Conservation (phyloP, 1,140 invertebrate species). For the Pectinophora gossypiella region DNA sequence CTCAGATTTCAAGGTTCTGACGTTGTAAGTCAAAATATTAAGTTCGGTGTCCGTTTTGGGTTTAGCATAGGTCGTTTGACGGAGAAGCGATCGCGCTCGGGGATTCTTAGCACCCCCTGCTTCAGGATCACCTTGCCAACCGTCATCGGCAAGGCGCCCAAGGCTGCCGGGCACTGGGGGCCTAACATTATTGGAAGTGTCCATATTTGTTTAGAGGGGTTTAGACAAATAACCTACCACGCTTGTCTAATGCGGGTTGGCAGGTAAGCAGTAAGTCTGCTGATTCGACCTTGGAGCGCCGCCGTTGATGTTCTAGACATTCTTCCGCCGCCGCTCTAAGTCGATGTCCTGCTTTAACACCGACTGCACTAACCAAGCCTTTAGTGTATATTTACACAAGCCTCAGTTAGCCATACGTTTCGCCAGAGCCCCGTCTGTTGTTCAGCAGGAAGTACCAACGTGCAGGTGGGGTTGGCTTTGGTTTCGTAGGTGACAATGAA, state of each 20-base stretch:
- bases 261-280: neutral
- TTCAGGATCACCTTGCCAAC: neutral
- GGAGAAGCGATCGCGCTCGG: neutral
- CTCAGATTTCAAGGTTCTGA: neutral
- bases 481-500: too few relatives aligned
- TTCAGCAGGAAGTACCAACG: too few relatives aligned
- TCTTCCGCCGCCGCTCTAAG: too few relatives aligned
- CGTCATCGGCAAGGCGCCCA: neutral
- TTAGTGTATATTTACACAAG: too few relatives aligned
- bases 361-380: too few relatives aligned
- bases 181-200: neutral
- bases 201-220: neutral
- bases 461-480: too few relatives aligned
- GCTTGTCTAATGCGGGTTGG: neutral
- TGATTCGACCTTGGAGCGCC: too few relatives aligned
- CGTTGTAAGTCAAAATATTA: conserved; percentile 3
- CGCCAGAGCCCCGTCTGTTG: too few relatives aligned
- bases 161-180: conserved; percentile 2
- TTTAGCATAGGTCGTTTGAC: neutral
- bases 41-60: conserved; percentile 2
- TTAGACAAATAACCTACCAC: neutral
- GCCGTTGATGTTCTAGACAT: neutral
- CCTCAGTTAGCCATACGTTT: too few relatives aligned
- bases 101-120: neutral
- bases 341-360: too few relatives aligned